A percentile compares a stretch with the other conserved stretches of the same genome.
phyloP scores from a whole-genome alignment of 2,797 vertebrate genomes.

The Falco berigora region DNA sequence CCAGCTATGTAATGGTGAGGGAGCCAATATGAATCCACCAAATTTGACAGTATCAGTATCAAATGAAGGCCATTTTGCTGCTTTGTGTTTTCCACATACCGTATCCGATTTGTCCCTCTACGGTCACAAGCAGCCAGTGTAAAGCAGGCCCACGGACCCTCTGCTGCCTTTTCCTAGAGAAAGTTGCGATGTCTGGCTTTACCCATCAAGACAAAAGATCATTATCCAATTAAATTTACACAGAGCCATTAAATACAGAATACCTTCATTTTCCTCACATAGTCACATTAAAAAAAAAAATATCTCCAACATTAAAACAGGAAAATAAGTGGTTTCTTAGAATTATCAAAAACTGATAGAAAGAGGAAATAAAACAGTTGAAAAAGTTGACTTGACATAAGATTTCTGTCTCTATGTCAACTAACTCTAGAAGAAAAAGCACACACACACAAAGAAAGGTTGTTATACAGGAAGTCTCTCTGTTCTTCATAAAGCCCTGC shows the following conservation, averaged over 20 bases:
- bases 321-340: neutral
- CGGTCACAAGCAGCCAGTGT: rapidly evolving
- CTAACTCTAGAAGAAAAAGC: neutral
- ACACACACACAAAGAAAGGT: too few species aligned
- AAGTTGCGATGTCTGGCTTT: neutral
- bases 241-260: neutral
- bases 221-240: neutral
- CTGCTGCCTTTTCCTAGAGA: neutral
- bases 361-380: neutral
- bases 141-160: rapidly evolving
- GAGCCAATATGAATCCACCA: neutral
- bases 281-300: neutral
- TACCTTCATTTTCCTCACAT: neutral
- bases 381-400: neutral
- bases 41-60: neutral
- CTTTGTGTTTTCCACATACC: neutral
- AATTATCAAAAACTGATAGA: neutral
- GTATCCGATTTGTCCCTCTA: rapidly evolving
- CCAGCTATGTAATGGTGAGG: neutral
- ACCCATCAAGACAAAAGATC: neutral
- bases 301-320: neutral
- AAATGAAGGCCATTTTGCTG: neutral
- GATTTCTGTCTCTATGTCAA: neutral
- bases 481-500: neutral
- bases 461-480: neutral